Evolutionary conservation across 2,888 invertebrate genomes (phyloP), one percentile per base, ranked within the genome.

Genomic region (Tiliacea aurago): DNA sequence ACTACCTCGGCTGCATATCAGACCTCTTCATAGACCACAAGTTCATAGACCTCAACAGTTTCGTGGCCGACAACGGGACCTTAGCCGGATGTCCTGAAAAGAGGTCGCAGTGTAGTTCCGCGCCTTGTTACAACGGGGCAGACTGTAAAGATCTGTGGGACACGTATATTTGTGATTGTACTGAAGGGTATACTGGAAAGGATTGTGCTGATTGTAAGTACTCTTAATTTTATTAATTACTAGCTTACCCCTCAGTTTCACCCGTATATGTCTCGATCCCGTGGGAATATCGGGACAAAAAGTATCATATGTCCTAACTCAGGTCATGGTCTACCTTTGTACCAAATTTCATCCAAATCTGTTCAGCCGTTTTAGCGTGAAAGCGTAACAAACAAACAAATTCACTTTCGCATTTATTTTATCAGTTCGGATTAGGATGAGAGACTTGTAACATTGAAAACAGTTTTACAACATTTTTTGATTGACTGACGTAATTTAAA

Each of bases 1-100:
- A 99, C 90, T 99, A 98, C 90, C 97, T 98, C 0, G 99, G 99
- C 0, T 99, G 99, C 93, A 98, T 99, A 84, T 97, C 98, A 0
- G 98, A 99, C 89, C 94, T 99, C 4, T 97, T 97, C 90, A 97
- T 99, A 64, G 99, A 99, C 91, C 97, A 98, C 83, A 97, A 97
- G 83, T 98, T 98, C 83, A 90, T 99, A 2, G 99, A 99, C 94
- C 96, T 99, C 1, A 99, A 99, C 90, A 97, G 98, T 37, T 99
- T 97, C 91, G 98, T 99, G 0, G 98, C 98, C 0, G 98, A 99
- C 90, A 99, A 99, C 91, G 99, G 99, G 0, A 99, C 99, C 0
- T 95, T 97, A 3, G 97, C 98, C 0, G 99, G 99, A 0, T 99
- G 99, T 91, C 98, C 98, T 0, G 98, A 98, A 86, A 99, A 98